Conservation (phyloP, 2,888 invertebrate genomes). For the Sicus ferrugineus region DNA sequence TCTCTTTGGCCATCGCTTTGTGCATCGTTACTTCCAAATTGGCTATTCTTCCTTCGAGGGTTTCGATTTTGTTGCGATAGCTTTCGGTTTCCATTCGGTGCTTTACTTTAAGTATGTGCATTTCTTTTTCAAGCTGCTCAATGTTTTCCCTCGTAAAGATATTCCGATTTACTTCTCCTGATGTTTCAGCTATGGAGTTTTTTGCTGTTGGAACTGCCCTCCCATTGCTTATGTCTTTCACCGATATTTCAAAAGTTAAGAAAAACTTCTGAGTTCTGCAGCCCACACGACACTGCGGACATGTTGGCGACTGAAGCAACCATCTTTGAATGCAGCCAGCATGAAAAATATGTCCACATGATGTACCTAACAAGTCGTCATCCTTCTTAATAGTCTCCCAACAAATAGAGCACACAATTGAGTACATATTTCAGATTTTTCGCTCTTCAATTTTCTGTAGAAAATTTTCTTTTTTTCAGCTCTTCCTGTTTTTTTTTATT, state of each 20-base stretch:
- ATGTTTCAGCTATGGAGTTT: neutral
- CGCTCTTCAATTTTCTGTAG: neutral
- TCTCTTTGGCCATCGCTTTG: conserved; percentile 17
- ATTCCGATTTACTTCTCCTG: conserved; percentile 12
- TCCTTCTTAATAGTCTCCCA: conserved; percentile 13
- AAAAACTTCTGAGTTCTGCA: conserved; percentile 9
- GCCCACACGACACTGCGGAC: conserved; percentile 22
- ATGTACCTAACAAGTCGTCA: conserved; percentile 8
- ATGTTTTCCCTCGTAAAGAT: neutral
- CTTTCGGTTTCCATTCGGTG: neutral
- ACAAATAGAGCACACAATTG: conserved; percentile 19
- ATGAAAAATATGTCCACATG: conserved; percentile 22
- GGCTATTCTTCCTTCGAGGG: neutral
- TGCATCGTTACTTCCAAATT: conserved; percentile 15
- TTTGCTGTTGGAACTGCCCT: no score
- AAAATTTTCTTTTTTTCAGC: neutral
- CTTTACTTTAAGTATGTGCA: neutral
- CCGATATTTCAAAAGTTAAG: conserved; percentile 15
- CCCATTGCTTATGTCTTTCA: no score
- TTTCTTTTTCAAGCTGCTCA: neutral
- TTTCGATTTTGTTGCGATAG: neutral
- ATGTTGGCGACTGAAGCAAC: conserved; percentile 18
- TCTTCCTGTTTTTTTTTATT: no score
- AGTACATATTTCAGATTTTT: conserved; percentile 6
- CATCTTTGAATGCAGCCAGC: conserved; percentile 19